Conservation (phyloP, 2,113 vertebrate species). For the Natator depressus region DNA sequence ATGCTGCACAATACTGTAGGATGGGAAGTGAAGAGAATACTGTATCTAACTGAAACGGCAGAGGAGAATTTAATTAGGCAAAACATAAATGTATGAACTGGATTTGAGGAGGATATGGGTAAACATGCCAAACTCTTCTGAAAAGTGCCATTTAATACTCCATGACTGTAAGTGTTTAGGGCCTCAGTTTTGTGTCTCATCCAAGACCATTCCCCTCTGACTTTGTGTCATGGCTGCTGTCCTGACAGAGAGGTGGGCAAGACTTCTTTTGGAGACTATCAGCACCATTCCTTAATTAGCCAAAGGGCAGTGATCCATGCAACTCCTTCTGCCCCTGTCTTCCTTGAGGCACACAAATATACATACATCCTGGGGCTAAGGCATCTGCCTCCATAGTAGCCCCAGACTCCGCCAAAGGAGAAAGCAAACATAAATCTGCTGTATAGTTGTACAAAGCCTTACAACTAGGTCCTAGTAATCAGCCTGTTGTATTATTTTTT, state of each 20-base stretch:
- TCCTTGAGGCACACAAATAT: not conserved
- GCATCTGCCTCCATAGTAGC: not conserved
- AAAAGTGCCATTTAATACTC: constrained; percentile 1
- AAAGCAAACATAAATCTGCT: constrained; percentile 8
- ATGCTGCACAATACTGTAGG: not conserved
- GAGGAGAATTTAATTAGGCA: not conserved
- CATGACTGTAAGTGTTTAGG: not conserved
- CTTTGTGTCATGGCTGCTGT: not conserved
- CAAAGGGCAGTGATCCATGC: not conserved
- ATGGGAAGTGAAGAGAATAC: not conserved
- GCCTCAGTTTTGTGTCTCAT: not conserved
- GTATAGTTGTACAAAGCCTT: not conserved
- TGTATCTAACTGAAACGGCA: not conserved
- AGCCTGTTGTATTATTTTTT: not conserved
- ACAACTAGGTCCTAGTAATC: not conserved
- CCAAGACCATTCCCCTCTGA: not conserved
- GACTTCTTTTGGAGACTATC: not conserved
- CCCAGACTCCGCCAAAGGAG: not conserved
- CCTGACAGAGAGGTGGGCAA: not conserved
- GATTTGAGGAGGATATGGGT: not conserved
- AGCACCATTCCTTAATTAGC: not conserved
- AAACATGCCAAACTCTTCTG: not conserved
- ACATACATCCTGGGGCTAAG: not conserved
- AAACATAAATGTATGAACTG: not conserved
- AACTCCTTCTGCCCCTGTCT: not conserved